A percentile compares a stretch with the other conserved stretches of the same genome.
Conservation (phyloP, 2,797 vertebrate species). For the Leptatherina wallacei region DNA sequence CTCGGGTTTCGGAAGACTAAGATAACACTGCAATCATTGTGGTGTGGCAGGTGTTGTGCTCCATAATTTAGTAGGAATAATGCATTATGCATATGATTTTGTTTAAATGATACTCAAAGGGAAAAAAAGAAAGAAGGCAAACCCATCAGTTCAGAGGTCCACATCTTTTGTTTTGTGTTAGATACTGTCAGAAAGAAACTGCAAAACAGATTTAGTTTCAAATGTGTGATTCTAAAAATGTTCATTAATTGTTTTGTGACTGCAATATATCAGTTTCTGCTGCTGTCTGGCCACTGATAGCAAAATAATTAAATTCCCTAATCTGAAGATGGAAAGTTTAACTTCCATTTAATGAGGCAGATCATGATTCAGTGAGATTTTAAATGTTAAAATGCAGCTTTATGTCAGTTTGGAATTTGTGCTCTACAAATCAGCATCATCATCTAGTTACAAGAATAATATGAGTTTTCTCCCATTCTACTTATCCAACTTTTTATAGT, state of each 20-base stretch:
- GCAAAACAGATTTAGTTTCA: conserved; percentile 14
- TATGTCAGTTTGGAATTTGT: background rate
- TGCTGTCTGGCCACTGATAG: background rate
- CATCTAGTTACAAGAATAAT: background rate
- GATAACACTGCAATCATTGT: conserved; percentile 45
- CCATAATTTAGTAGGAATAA: conserved; percentile 70
- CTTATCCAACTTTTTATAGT: no score
- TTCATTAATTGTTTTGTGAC: background rate
- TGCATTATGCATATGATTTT: conserved; percentile 72
- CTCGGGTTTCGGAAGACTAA: conserved; percentile 36
- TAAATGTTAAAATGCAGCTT: background rate
- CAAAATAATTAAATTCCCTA: background rate
- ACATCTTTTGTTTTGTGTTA: conserved; percentile 20
- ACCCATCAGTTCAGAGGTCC: conserved; percentile 38
- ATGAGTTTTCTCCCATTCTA: background rate
- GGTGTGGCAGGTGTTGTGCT: conserved; percentile 66
- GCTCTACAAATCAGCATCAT: background rate
- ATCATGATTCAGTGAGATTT: background rate
- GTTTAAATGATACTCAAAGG: conserved; percentile 56
- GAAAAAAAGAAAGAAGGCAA: conserved; percentile 35
- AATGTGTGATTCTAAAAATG: background rate
- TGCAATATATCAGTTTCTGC: background rate
- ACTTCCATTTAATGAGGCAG: background rate
- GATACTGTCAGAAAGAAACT: conserved; percentile 12
- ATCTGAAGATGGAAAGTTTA: background rate